Percentiles rank a stretch among this genome's conserved stretches.
Conservation (phyloP, 2,797 vertebrate genomes). For the Helostoma temminkii region DNA sequence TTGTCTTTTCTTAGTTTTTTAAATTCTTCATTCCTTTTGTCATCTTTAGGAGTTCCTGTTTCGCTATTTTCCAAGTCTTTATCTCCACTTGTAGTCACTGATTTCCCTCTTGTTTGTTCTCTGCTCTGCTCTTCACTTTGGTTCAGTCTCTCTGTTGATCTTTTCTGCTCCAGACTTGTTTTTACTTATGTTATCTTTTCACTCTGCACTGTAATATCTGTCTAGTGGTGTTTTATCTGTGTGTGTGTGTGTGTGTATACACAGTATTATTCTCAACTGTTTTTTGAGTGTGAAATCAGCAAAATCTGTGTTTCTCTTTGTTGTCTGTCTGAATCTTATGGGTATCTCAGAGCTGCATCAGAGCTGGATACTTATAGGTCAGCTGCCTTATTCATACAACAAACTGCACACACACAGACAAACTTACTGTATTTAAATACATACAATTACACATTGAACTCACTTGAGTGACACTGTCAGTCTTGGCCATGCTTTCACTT, state of each 20-base stretch:
- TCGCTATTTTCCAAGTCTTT: conserved; percentile 1
- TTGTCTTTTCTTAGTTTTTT: conserved; percentile 7
- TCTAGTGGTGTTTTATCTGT: conserved; percentile 4
- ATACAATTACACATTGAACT: conserved; percentile 12
- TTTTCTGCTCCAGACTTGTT: conserved; percentile 1
- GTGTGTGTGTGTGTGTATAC: conserved; percentile 3
- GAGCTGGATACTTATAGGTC: conserved; percentile 75
- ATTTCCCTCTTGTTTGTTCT: conserved; percentile 39
- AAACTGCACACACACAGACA: neutral
- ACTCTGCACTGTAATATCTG: conserved; percentile 13
- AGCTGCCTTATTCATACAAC: conserved; percentile 72
- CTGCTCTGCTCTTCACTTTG: conserved; percentile 8
- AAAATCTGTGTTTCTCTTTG: conserved; percentile 49
- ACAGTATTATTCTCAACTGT: conserved; percentile 13
- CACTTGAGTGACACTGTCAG: conserved; percentile 21
- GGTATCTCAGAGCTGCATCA: conserved; percentile 65
- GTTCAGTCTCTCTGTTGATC: conserved; percentile 18
- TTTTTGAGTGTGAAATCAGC: conserved; percentile 28
- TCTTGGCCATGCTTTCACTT: neutral
- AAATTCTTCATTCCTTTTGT: neutral
- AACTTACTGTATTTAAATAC: conserved; percentile 12
- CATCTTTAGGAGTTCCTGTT: conserved; percentile 2
- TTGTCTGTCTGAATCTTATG: conserved; percentile 68
- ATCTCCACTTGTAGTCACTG: conserved; percentile 21
- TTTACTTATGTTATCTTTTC: neutral